Percentiles rank a stretch among this genome's conserved stretches.
Conservation (phyloP, 1,140 invertebrate genomes). For the Conopomorpha cramerella region DNA sequence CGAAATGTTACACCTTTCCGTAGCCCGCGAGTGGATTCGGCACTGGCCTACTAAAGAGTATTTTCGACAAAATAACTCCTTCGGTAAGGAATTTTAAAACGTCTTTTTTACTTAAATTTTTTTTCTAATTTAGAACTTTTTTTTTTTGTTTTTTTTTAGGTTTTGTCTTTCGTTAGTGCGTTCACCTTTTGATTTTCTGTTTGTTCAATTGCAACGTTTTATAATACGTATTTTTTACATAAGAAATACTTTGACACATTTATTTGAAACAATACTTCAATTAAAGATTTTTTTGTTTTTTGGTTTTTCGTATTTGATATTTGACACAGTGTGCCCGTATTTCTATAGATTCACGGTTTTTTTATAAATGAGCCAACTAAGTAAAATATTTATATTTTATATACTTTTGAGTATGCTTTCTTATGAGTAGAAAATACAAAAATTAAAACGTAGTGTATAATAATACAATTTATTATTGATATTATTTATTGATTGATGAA, state of each 20-base stretch:
- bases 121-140: slow-evolving; percentile 28
- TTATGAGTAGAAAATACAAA: slow-evolving; percentile 37
- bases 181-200: slow-evolving; percentile 35
- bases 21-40: slow-evolving; percentile 61
- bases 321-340: slow-evolving; percentile 50
- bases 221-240: slow-evolving; percentile 10
- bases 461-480: too few relatives aligned
- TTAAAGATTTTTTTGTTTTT: too few relatives aligned
- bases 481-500: too few relatives aligned
- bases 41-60: slow-evolving; percentile 63
- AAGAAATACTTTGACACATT: too few relatives aligned
- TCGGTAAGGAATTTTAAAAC: slow-evolving; percentile 62
- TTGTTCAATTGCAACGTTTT: slow-evolving; percentile 21
- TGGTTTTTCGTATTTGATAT: too few relatives aligned
- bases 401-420: slow-evolving; percentile 51
- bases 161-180: slow-evolving; percentile 32
- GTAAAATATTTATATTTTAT: slow-evolving; percentile 34
- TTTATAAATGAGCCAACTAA: slow-evolving; percentile 41
- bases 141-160: slow-evolving; percentile 28
- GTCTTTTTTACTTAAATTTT: slow-evolving; percentile 41
- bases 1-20: slow-evolving; percentile 59
- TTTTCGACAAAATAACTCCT: slow-evolving; percentile 64
- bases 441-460: too few relatives aligned
- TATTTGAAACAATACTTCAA: too few relatives aligned
- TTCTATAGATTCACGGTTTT: slow-evolving; percentile 41